Conservation (phyloP, 1,140 invertebrate species). For the Nixonia krombeini region DNA sequence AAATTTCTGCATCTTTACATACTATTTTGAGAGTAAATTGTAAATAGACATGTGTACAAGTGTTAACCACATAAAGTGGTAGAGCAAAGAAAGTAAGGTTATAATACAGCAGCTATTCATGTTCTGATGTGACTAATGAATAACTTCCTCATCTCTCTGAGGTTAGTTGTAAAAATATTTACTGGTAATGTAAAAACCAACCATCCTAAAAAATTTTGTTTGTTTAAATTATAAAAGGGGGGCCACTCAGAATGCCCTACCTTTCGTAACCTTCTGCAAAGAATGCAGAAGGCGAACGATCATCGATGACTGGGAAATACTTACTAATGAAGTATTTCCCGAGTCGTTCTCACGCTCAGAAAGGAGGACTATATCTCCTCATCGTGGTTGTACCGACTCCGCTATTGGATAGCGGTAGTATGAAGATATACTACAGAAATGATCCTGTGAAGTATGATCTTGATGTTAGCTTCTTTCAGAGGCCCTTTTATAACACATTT, state of each 20-base stretch:
- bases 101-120: no score
- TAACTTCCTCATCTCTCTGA: no score
- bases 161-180: no score
- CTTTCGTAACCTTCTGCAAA: slow-evolving; percentile 54
- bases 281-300: slow-evolving; percentile 65
- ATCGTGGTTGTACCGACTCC: slow-evolving; percentile 69
- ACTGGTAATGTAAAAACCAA: no score
- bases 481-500: not conserved
- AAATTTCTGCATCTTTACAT: no score
- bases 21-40: no score
- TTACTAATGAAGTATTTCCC: slow-evolving; percentile 14
- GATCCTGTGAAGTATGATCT: slow-evolving; percentile 74
- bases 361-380: slow-evolving; percentile 64
- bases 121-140: no score
- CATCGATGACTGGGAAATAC: slow-evolving; percentile 64
- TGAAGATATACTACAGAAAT: slow-evolving; percentile 73
- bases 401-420: slow-evolving; percentile 58
- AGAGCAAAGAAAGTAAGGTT: no score
- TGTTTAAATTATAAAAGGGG: no score
- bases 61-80: no score
- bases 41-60: no score
- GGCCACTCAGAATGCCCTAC: slow-evolving; percentile 69
- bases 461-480: slow-evolving; percentile 13
- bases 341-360: slow-evolving; percentile 71
- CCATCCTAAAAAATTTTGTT: no score